Evolutionary conservation across 2,888 invertebrate genomes (phyloP), one percentile per base, ranked within the genome.

Genomic region (Brachyopa scutellaris): DNA sequence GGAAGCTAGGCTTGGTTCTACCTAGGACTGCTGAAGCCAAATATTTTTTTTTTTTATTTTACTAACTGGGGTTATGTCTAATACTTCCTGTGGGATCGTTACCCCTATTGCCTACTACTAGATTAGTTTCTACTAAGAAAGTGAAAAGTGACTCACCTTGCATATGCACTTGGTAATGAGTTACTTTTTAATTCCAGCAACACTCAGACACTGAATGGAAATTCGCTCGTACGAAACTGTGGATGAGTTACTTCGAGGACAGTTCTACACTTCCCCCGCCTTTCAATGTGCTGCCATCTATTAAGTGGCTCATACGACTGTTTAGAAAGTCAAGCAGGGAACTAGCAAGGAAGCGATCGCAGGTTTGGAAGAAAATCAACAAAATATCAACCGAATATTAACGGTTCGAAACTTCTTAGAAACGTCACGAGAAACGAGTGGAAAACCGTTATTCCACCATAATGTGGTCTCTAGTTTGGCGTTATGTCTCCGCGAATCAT

Each of bases 131-230:
- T n/a, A n/a, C n/a, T n/a, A n/a, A n/a, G n/a, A n/a, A n/a, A n/a
- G n/a, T n/a, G n/a, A n/a, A n/a, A n/a, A n/a, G n/a, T n/a, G n/a
- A n/a, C n/a, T n/a, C n/a, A n/a, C n/a, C n/a, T n/a, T n/a, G n/a
- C n/a, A n/a, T n/a, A n/a, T n/a, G n/a, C n/a, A n/a, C n/a, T n/a
- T n/a, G n/a, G n/a, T n/a, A n/a, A n/a, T n/a, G n/a, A n/a, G n/a
- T n/a, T 11, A 2, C 1, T 23, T 31, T 17, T 11, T n/a, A n/a
- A n/a, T 23, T 73, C 0, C 53, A 97, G 97, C 95, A 97, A 92
- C 96, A 97, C 88, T 96, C 98, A 0, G 98, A 98, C 87, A 95
- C 95, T 0, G 98, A 98, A 90, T 98, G 98, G 98, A 98, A 98
- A 91, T 98, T 98, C 89, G 98, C 98, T 0, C 92, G 98, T 49